Conservation (phyloP, 2,113 vertebrate genomes). For the Callipepla squamata region DNA sequence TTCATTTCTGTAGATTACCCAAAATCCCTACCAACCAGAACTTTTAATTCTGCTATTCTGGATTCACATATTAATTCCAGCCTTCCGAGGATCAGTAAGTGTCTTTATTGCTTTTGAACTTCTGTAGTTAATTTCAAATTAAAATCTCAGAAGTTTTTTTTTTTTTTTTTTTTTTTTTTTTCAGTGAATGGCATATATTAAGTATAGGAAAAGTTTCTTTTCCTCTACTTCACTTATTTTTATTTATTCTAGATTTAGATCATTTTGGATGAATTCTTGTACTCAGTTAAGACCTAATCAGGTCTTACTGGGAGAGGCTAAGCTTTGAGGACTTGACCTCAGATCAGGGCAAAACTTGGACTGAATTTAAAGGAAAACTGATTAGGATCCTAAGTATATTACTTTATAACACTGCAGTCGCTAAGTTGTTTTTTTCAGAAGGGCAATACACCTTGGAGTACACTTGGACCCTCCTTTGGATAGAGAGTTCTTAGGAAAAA, state of each 20-base stretch:
- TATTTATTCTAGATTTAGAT: background rate
- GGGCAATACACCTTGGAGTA: background rate
- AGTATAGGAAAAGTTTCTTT: background rate
- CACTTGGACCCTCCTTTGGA: background rate
- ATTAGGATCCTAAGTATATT: background rate
- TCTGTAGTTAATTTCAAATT: background rate
- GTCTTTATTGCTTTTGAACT: background rate
- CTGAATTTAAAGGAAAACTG: background rate
- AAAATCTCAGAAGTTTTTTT: background rate
- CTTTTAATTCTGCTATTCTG: background rate
- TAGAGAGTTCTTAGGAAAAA: background rate
- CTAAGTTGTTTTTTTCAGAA: background rate
- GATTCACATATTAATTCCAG: background rate
- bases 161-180: background rate
- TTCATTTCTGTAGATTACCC: background rate
- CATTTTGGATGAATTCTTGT: background rate
- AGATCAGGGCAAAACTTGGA: constrained; percentile 2
- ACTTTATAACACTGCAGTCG: background rate
- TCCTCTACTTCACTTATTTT: background rate
- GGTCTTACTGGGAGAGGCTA: background rate
- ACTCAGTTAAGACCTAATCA: background rate
- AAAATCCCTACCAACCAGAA: background rate
- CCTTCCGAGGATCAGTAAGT: background rate
- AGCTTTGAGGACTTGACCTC: background rate
- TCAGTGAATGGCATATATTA: background rate